A percentile compares a stretch with the other conserved stretches of the same genome.
Conservation (phyloP, 2,797 vertebrate genomes). For the Gila robusta region DNA sequence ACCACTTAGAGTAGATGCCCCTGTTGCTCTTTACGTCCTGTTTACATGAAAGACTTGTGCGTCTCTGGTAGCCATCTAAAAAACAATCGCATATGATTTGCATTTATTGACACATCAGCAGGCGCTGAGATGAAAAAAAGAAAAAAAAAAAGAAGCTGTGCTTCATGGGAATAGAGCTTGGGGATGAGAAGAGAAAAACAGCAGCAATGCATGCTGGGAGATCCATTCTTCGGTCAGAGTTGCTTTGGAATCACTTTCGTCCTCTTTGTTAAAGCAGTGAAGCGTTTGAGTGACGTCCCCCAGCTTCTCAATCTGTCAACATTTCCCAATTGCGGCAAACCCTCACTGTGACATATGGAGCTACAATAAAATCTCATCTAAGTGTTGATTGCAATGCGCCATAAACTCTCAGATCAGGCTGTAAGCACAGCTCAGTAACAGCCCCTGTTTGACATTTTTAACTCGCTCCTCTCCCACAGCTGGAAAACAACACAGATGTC, state of each 20-base stretch:
- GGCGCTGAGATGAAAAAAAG: conserved; percentile 54
- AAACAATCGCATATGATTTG: conserved; percentile 37
- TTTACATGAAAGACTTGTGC: conserved; percentile 24
- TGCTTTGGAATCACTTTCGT: neutral
- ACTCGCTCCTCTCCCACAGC: conserved; percentile 28
- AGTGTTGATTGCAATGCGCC: conserved; percentile 63
- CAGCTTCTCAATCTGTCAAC: conserved; percentile 67
- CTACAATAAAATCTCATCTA: conserved; percentile 69
- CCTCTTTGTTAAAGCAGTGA: conserved; percentile 48
- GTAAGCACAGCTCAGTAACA: conserved; percentile 54
- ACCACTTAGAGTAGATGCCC: neutral
- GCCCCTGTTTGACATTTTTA: conserved; percentile 29
- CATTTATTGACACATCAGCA: conserved; percentile 35
- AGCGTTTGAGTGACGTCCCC: conserved; percentile 64
- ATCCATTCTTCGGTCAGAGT: conserved; percentile 30
- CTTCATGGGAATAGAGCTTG: conserved; percentile 58
- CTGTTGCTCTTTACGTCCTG: neutral
- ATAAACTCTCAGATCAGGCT: conserved; percentile 66
- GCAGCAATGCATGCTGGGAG: conserved; percentile 52
- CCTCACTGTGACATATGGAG: conserved; percentile 61
- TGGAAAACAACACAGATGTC: conserved; percentile 13
- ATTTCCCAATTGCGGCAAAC: conserved; percentile 54
- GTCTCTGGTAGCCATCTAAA: neutral
- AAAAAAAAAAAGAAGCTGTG: conserved; percentile 51
- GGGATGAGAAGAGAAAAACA: conserved; percentile 46